Evolutionary conservation across 2,888 invertebrate genomes (phyloP), one percentile per base, ranked within the genome.

Genomic region (Hybos culiciformis): DNA sequence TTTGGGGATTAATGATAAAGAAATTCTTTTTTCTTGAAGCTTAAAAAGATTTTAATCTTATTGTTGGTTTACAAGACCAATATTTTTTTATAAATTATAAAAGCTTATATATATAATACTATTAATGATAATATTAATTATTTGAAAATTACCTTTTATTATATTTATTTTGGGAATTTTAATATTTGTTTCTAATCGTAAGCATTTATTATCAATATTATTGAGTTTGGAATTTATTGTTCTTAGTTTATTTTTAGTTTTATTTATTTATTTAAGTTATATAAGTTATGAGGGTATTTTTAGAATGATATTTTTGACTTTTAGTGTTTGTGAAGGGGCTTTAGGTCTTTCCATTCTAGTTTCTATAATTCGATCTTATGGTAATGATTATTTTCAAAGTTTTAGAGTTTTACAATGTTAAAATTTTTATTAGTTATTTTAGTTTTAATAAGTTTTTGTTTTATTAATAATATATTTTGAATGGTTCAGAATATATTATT

Each of bases 51-150:
- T 43, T n/a, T 46, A 41, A 51, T 62, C 64, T 71, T 74, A 73
- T 64, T 68, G 70, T 73, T 75, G 74, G 55, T 73, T 77, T 77
- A 78, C 75, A 77, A 77, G 71, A 77, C 70, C 74, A 74, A 71
- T 70, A 67, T 76, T 77, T 75, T 75, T 53, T 53, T n/a, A 71
- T 75, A 74, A 75, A 76, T 70, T 77, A 75, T 74, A 72, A 73
- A 73, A 73, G 69, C 70, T 17, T 17, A n/a, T n/a, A n/a, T n/a
- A n/a, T n/a, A n/a, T n/a, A n/a, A n/a, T n/a, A n/a, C n/a, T n/a
- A 34, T 8, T 64, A 70, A 70, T 74, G 69, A 65, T 69, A 66
- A 62, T 66, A 57, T 54, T 57, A 52, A 52, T 67, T 59, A 65
- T 67, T 53, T 62, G 54, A 57, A 47, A 68, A 49, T 53, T 70